Percentiles rank a stretch among this genome's conserved stretches.
These are phyloP conservation scores for Erannis defoliaria DNA, from an alignment of 2,888 invertebrate species.

Conservation along the genomic window DNA sequence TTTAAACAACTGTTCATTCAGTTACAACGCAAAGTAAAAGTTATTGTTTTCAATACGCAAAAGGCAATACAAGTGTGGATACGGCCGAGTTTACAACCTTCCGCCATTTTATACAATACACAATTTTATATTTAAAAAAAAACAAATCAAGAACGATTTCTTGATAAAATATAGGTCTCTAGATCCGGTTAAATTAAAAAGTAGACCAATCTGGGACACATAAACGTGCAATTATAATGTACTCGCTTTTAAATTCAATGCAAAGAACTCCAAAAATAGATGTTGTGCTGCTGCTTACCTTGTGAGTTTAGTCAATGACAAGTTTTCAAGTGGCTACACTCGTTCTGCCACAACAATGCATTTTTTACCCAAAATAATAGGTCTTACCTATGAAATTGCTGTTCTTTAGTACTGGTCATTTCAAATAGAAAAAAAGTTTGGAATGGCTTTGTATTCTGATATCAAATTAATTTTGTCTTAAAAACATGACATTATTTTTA, in stretches of 20 bases:
- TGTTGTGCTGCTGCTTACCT: conserved; percentile 57
- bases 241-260: conserved; percentile 25
- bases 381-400: no score
- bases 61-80: not conserved
- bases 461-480: no score
- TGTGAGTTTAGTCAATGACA: conserved; percentile 63
- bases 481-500: no score
- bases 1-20: conserved; percentile 1
- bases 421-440: no score
- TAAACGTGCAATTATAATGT: conserved; percentile 20
- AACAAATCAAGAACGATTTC: not conserved
- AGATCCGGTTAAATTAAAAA: conserved; percentile 17
- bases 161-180: conserved; percentile 17
- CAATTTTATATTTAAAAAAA: no score
- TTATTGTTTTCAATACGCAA: not conserved
- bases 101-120: conserved; percentile 4
- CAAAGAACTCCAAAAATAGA: conserved; percentile 55
- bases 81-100: not conserved
- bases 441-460: no score
- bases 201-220: conserved; percentile 18
- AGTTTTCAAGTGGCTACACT: conserved; percentile 52
- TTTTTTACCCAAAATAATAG: conserved; percentile 49
- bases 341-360: conserved; percentile 48
- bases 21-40: not conserved
- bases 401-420: no score